A percentile compares a stretch with the other conserved stretches of the same genome.
Evolutionary conservation across 1,140 invertebrate species (phyloP).

Genomic region (Globodera rostochiensis): DNA sequence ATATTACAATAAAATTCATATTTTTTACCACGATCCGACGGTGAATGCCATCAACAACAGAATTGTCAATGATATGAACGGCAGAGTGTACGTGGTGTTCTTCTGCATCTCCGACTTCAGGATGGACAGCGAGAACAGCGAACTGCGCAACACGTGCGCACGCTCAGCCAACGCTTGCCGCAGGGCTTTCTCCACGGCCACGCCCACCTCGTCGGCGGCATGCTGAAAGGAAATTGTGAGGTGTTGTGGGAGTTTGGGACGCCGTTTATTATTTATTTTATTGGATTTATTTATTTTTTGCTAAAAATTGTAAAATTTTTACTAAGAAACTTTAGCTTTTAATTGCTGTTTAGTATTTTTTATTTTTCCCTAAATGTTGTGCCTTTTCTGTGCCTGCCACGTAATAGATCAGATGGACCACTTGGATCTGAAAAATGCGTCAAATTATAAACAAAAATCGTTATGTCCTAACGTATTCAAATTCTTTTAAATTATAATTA

Average conservation of each 20-base stretch:
- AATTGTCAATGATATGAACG: conserved; percentile 61
- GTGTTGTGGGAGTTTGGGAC: not conserved
- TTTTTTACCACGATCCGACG: conserved; percentile 57
- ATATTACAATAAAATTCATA: conserved; percentile 5
- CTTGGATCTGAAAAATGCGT: conserved; percentile 33
- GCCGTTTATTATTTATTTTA: too few species aligned
- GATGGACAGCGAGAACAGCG: conserved; percentile 60
- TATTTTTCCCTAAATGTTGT: not conserved
- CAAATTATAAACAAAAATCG: too few species aligned
- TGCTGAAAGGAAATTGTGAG: conserved; percentile 36
- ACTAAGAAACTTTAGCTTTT: too few species aligned
- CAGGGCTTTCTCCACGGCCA: conserved; percentile 52
- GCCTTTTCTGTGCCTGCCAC: conserved; percentile 52
- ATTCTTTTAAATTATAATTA: too few species aligned
- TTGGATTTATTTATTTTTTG: not conserved
- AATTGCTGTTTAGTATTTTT: not conserved
- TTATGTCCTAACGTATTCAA: too few species aligned
- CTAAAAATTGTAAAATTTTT: not conserved
- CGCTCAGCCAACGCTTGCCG: conserved; percentile 42
- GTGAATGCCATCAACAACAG: conserved; percentile 61
- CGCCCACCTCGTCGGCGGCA: conserved; percentile 57
- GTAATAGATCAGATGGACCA: conserved; percentile 60
- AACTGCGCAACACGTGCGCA: conserved; percentile 38
- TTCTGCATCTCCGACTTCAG: conserved; percentile 64
- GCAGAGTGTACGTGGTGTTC: conserved; percentile 64